Base-by-base conservation (phyloP, 2,888 invertebrate species). In the Zhuqinia jingwanae region DNA sequence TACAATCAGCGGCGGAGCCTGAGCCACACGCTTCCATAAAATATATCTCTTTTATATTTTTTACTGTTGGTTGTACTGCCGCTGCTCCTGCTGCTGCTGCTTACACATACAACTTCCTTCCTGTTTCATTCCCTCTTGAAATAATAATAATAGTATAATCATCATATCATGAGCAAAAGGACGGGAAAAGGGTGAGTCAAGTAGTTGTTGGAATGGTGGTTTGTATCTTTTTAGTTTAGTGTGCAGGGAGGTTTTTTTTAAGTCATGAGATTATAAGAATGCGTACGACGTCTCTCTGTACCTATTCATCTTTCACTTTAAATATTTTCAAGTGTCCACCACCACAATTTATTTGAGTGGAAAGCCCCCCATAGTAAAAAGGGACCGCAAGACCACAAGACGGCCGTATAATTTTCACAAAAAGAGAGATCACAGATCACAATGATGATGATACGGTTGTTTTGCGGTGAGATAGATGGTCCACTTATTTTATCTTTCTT, bases 381-480 rank as follows among this genome's bases (percentile, higher is more conserved):
- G 22, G 36, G 36, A 36, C 36, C 11, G 56, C 56, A 6, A 36
- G 36, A 36, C 36, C 8, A 36, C 36, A 3, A 36, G 8, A 36
- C 36, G 5, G 36, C 36, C 20, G 13, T 60, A 22, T 22, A 22
- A 36, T 36, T 36, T 36, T 36, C 36, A n/a, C n/a, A 75, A 53
- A 27, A 6, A 75, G 27, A 50, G 13, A 8, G 25, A 65, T 36
- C 17, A 27, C 22, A 30, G 75, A n/a, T 27, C 36, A 65, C 8
- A 13, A 25, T 73, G 27, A 53, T 17, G 58, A 77, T 58, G 76
- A 77, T 77, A 77, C 58, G 76, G 36, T 77, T 77, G 76, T 77
- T 77, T 77, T 58, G 76, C 50, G 76, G 76, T 58, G 58, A 77
- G 76, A 77, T 58, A 15, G 53, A 77, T 77, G 42, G 76, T 77